These are phyloP conservation scores for Nannospalax galili DNA, from an alignment of 2,113 vertebrate genomes.

Conservation along the genomic window DNA sequence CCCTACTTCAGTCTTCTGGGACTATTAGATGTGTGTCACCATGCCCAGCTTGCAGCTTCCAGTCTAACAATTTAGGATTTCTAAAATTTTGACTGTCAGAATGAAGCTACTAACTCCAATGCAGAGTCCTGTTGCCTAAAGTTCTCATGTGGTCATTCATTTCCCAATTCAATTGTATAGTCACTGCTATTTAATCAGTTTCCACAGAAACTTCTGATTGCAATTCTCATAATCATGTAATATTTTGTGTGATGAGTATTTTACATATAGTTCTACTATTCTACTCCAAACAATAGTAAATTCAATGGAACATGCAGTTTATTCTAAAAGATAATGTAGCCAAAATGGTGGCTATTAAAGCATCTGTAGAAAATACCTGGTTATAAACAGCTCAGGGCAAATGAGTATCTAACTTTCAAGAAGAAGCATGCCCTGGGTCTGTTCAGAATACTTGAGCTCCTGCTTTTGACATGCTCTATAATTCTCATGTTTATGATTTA, in stretches of 20 bases:
- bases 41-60: background rate
- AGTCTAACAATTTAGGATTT: background rate
- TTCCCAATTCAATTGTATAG: background rate
- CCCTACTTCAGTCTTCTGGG: background rate
- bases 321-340: background rate
- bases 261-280: background rate
- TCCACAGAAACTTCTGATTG: background rate
- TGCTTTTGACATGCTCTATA: slow-evolving; percentile 7
- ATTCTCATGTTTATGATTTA: slow-evolving; percentile 24
- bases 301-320: background rate
- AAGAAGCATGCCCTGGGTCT: background rate
- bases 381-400: background rate
- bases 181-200: background rate
- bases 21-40: background rate
- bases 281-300: background rate
- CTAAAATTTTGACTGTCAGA: background rate
- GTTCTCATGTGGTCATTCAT: background rate
- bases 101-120: background rate
- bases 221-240: background rate
- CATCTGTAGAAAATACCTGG: background rate
- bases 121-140: background rate
- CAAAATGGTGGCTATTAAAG: background rate
- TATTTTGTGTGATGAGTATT: background rate
- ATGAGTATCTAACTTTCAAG: background rate
- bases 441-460: background rate